Conservation (phyloP, 2,888 invertebrate species). For the Eupeodes luniger region DNA sequence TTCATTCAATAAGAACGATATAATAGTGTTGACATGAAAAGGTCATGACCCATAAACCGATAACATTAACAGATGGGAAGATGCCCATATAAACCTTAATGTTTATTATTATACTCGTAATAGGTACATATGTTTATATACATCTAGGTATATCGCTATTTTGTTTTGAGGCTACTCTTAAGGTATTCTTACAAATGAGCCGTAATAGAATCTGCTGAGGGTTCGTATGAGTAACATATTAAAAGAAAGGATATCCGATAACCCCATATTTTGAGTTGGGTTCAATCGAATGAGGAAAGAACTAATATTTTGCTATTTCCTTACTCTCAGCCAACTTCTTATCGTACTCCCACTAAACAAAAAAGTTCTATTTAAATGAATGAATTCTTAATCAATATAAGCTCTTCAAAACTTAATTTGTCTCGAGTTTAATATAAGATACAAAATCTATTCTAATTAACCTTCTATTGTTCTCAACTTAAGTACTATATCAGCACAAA, state of each 20-base stretch:
- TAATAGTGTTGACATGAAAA: slow-evolving; percentile 22
- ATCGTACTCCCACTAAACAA: too few species aligned
- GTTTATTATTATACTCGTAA: background rate
- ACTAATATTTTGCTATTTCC: background rate
- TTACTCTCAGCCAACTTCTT: too few species aligned
- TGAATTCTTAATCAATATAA: too few species aligned
- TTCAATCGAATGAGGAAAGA: background rate
- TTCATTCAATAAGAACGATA: slow-evolving; percentile 18
- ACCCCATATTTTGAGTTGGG: slow-evolving; percentile 10
- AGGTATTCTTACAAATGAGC: slow-evolving; percentile 1
- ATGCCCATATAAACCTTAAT: background rate
- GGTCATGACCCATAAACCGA: slow-evolving; percentile 20
- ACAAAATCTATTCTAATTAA: background rate
- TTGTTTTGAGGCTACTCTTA: background rate
- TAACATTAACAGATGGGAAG: slow-evolving; percentile 12
- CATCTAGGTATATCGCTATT: background rate
- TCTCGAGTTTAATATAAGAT: background rate
- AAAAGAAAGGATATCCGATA: background rate
- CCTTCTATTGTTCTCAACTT: background rate
- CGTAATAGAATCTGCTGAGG: background rate
- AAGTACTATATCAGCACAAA: background rate
- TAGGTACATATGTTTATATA: background rate
- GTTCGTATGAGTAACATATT: background rate
- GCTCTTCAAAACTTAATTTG: too few species aligned
- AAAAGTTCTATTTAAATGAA: too few species aligned